Evolutionary conservation across 2,888 invertebrate genomes (phyloP), one percentile per base, ranked within the genome.

Genomic region (Lamellibrachia satsuma): DNA sequence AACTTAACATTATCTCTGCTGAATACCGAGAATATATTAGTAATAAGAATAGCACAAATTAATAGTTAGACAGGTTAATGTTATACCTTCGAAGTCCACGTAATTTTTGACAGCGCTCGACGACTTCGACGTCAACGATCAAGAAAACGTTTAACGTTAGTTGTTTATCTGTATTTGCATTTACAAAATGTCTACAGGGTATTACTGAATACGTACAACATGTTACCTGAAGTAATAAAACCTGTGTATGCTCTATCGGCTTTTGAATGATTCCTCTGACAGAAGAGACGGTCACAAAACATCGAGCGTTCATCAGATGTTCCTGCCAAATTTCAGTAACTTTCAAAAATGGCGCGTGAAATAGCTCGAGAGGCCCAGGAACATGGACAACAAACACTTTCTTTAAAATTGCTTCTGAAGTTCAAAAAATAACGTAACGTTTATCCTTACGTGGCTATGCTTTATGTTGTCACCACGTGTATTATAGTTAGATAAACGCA

Each of bases 321-420:
- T 75, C 75, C 75, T 75, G 75, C 75, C 75, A 75, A 75, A 75
- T 75, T 75, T 75, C 75, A 75, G 75, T 75, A 75, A 75, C 75
- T 75, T 75, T 75, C 75, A 75, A 75, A 75, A 75, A 75, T 75
- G 75, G 75, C 75, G 75, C 75, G 75, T 75, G 75, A 75, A 75
- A 75, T 75, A 75, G 75, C 75, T 75, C 75, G 75, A 75, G 75
- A 75, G 75, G 75, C 75, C 75, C 75, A 15, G 75, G 75, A 75
- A 75, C 75, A 75, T 75, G 75, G 75, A 75, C 75, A 75, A 6
- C 15, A 75, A 75, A 11, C n/a, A 22, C 75, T 75, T 75, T 75
- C 75, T 22, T 6, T 75, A 75, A 75, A 75, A 75, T 22, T 75
- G 75, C 4, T 75, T 75, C 75, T n/a, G 75, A 75, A 75, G 75